Conservation (phyloP, 1,140 invertebrate genomes). For the Papilio aristodemus region DNA sequence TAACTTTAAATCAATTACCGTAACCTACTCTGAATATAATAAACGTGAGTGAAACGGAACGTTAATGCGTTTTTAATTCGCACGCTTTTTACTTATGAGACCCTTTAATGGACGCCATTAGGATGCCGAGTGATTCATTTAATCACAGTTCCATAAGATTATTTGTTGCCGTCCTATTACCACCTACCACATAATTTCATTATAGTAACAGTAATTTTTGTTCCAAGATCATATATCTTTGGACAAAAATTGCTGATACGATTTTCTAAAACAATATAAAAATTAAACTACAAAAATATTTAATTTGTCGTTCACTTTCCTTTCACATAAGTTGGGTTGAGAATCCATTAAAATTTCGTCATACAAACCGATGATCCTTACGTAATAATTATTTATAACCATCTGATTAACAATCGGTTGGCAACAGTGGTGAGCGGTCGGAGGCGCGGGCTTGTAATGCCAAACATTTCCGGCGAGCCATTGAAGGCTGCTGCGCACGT, state of each 20-base stretch:
- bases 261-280: too few species aligned
- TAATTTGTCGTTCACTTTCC: too few species aligned
- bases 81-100: neutral
- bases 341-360: neutral
- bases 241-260: too few species aligned
- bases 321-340: neutral
- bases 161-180: too few species aligned
- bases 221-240: too few species aligned
- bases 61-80: conserved; percentile 17
- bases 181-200: too few species aligned
- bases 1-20: conserved; percentile 5
- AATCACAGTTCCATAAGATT: too few species aligned
- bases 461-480: conserved; percentile 50
- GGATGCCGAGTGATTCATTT: conserved; percentile 13
- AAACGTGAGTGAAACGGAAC: conserved; percentile 11
- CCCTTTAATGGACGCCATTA: conserved; percentile 12
- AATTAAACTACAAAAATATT: too few species aligned
- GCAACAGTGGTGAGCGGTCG: conserved; percentile 18
- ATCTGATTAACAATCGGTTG: conserved; percentile 20
- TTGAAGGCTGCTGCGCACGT: conserved; percentile 38
- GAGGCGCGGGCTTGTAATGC: conserved; percentile 46
- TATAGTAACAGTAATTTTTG: too few species aligned
- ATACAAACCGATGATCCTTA: conserved; percentile 4
- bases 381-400: neutral
- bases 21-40: conserved; percentile 5